Base-by-base conservation (phyloP, 2,113 vertebrate species). In the Limanda limanda region DNA sequence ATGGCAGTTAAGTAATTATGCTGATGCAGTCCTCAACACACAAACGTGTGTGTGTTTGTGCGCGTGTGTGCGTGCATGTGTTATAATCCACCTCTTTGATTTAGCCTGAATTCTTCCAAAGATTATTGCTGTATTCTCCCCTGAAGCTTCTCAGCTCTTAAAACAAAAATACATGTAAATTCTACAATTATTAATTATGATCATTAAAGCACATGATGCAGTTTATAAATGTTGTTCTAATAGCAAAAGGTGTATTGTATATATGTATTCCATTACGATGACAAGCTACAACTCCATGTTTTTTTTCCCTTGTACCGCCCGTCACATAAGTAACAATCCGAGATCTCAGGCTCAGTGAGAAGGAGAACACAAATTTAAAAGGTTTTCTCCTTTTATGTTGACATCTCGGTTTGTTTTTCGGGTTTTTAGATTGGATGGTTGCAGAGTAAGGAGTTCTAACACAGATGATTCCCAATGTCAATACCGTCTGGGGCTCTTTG, bases 101-200 rank as follows among this genome's bases (percentile, higher is more conserved):
- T 37, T 9, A 10, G 35, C 35, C 9, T 10, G 35, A 37, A 37
- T 42, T 42, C 11, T 42, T 42, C 40, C 40, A 42, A 13, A 42
- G 40, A 42, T 4, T 42, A 13, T 37, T 37, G 35, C 2, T 37
- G 35, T 37, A 10, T 37, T 37, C 35, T 37, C 35, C 9, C 7
- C 35, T 9, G 35, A 45, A 12, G 42, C 42, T 45, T 45, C 11
- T 4, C 11, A 45, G 42, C 42, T 45, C 2, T 12, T 45, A 42
- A 42, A 42, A 11, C 42, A 45, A 45, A 18, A 51, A 18, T 51
- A 51, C 18, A 18, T 52, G 4, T 20, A n/a, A n/a, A 21, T 54
- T n/a, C 20, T 64, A 23, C 27, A 66, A 74, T 77, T 70, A 67
- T 77, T 58, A 78, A n/a, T 78, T 62, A 5, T 56, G 14, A 25